Conservation (phyloP, 2,888 invertebrate genomes). For the Yponomeuta sedellus region DNA sequence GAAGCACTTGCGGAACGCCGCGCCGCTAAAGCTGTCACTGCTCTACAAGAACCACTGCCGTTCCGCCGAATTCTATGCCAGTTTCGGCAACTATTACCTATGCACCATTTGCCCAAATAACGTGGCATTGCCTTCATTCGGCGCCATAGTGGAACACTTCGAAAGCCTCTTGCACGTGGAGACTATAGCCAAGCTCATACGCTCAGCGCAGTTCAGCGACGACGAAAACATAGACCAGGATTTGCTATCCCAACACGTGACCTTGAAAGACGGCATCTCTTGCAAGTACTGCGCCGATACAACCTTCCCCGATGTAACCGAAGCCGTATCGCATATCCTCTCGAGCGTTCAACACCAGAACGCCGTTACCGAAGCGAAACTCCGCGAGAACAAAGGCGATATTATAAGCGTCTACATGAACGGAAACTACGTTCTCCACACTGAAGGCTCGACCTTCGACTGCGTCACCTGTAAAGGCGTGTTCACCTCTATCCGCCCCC, state of each 20-base stretch:
- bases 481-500: constrained; percentile 55
- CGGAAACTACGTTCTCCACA: constrained; percentile 56
- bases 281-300: constrained; percentile 52
- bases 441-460: constrained; percentile 51
- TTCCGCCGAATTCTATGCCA: constrained; percentile 62
- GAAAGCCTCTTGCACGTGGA: constrained; percentile 55
- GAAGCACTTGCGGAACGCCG: constrained; percentile 65
- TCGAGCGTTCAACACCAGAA: constrained; percentile 52
- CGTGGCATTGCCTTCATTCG: constrained; percentile 58
- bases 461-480: constrained; percentile 50
- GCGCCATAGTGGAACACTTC: constrained; percentile 62
- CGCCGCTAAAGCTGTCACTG: constrained; percentile 54
- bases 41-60: constrained; percentile 62
- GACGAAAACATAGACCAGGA: constrained; percentile 34
- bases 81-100: constrained; percentile 64
- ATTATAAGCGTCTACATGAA: constrained; percentile 65
- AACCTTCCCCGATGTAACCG: constrained; percentile 37
- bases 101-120: constrained; percentile 57
- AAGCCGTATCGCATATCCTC: constrained; percentile 48
- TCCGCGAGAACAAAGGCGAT: constrained; percentile 47
- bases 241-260: constrained; percentile 41
- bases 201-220: constrained; percentile 40
- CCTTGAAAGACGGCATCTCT: constrained; percentile 33
- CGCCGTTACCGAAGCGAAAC: constrained; percentile 38
- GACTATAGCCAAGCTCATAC: constrained; percentile 48